Base-by-base conservation (phyloP, 2,797 vertebrate genomes). In the Hirundo rustica region DNA sequence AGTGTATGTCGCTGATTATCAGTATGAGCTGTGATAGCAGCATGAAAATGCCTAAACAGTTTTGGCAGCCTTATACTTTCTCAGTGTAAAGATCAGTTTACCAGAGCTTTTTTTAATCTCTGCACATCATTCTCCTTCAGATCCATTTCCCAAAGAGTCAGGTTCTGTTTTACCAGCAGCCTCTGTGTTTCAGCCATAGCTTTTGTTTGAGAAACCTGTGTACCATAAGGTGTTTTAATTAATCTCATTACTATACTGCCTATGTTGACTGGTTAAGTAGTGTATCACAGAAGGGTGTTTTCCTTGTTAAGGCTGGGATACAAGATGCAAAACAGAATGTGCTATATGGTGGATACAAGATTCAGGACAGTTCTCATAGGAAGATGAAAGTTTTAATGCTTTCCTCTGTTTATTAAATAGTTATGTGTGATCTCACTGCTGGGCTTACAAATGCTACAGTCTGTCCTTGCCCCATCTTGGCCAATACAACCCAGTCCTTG, bases 151-250 rank as follows among this genome's bases (percentile, higher is more conserved):
- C 68, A 62, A 62, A 61, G 36, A 72, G 42, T 47, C 27, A 57
- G 27, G 17, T 51, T 61, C n/a, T 83, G 38, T 72, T 91, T 57
- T 1, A 6, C 34, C n/a, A 80, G 42, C 13, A 83, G 72, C 42
- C 17, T 79, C 32, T 2, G 1, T 54, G 32, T 62, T 54, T 91
- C 73, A 68, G 23, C 40, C 53, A 40, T 25, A 34, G 27, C 16
- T 72, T 95, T 84, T 80, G 17, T 82, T 90, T 2, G 4, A 65
- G 84, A 95, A 93, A 73, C n/a, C 21, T 55, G 29, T 0, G 4
- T 42, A 58, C 38, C 61, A 86, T 70, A 93, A 95, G 62, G 78
- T 67, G 47, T 85, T 96, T 88, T 88, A 95, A 95, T 96, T 93
- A 72, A 32, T 64, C 26, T 93, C 82, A 78, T 93, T 92, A 78